phyloP scores from a whole-genome alignment of 2,797 vertebrate genomes.

The Pteronotus mesoamericanus region DNA sequence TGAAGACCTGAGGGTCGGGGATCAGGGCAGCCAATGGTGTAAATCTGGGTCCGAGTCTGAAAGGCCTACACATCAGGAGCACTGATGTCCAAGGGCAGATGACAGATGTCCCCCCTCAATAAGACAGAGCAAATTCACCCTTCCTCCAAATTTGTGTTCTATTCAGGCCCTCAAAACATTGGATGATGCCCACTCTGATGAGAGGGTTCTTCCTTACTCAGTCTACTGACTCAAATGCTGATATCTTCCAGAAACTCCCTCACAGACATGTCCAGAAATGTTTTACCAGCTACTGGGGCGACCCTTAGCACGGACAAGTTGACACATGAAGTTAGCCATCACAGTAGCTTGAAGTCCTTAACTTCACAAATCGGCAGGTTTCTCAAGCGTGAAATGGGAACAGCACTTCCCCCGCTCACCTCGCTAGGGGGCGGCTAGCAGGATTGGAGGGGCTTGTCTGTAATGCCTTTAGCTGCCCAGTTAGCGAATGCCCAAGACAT shows the following conservation, averaged over 20 bases:
- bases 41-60: neutral
- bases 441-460: neutral
- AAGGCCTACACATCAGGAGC: neutral
- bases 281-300: neutral
- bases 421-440: neutral
- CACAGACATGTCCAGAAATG: neutral
- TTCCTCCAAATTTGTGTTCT: neutral
- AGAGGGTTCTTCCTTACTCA: neutral
- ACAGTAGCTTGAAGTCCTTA: neutral
- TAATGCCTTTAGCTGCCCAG: neutral
- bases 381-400: neutral
- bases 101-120: neutral
- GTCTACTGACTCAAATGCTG: neutral
- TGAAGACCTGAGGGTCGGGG: neutral
- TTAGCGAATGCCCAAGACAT: neutral
- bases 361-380: neutral
- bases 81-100: neutral
- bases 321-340: neutral
- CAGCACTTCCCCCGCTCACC: no score
- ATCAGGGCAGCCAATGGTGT: neutral
- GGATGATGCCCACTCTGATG: neutral
- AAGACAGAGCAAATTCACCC: neutral
- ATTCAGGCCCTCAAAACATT: neutral
- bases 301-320: neutral
- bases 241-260: neutral